Evolutionary conservation across 2,797 vertebrate species (phyloP).

Genomic region (Antennarius maculatus): DNA sequence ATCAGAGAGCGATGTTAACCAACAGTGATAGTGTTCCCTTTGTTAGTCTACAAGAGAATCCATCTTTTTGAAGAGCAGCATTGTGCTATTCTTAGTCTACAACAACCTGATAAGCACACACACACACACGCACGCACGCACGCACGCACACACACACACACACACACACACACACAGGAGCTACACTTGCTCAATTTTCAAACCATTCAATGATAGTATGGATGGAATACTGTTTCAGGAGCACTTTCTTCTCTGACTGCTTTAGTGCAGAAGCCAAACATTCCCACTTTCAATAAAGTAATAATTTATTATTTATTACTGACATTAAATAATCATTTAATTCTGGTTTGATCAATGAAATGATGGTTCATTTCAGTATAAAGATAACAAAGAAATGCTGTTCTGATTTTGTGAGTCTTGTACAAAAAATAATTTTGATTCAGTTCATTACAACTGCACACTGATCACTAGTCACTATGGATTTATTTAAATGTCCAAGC

Average conservation of each 20-base stretch:
- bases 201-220: neutral
- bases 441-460: neutral
- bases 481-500: slow-evolving; percentile 23
- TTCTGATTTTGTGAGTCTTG: slow-evolving; percentile 3
- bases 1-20: slow-evolving; percentile 11
- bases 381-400: neutral
- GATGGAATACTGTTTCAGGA: slow-evolving; percentile 2
- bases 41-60: slow-evolving; percentile 3
- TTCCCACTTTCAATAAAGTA: slow-evolving; percentile 1
- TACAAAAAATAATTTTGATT: neutral
- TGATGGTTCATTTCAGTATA: slow-evolving; percentile 2
- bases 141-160: neutral
- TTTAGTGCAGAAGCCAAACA: slow-evolving; percentile 2
- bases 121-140: neutral
- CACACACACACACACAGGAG: neutral
- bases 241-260: neutral
- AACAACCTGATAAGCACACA: slow-evolving; percentile 25
- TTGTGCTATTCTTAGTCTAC: slow-evolving; percentile 43
- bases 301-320: neutral
- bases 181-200: neutral
- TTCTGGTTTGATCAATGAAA: neutral
- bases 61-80: slow-evolving; percentile 30
- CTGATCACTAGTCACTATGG: neutral
- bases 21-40: neutral
- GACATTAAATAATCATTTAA: neutral